A percentile compares a stretch with the other conserved stretches of the same genome.
Conservation (phyloP, 1,140 invertebrate genomes). For the Ips typographus region DNA sequence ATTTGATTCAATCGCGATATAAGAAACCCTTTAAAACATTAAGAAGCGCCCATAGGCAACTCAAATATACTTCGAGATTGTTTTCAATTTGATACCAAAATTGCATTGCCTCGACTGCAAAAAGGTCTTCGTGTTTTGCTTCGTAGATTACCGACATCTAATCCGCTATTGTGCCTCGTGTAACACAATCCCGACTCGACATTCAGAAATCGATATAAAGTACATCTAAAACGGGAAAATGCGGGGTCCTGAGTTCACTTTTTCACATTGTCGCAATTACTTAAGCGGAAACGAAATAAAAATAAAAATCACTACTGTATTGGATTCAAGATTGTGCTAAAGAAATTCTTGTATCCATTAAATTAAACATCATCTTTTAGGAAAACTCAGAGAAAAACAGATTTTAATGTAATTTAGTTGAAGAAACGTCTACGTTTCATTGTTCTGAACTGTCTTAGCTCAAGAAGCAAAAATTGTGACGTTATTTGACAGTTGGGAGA, state of each 20-base stretch:
- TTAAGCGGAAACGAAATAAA: neutral
- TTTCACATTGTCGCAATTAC: neutral
- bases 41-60: too few species aligned
- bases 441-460: too few species aligned
- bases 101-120: neutral
- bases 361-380: too few species aligned
- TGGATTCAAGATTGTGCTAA: too few species aligned
- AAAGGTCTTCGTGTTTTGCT: neutral
- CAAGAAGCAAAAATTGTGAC: too few species aligned
- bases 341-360: too few species aligned
- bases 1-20: too few species aligned
- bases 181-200: neutral
- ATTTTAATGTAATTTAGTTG: too few species aligned
- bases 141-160: constrained; percentile 1
- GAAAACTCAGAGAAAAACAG: too few species aligned
- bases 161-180: constrained; percentile 5
- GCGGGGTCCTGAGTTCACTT: neutral
- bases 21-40: too few species aligned
- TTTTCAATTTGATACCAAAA: neutral
- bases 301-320: neutral
- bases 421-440: too few species aligned
- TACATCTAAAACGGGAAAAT: neutral
- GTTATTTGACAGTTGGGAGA: too few species aligned
- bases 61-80: neutral
- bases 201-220: constrained; percentile 5